Evolutionary conservation across 2,797 vertebrate species (phyloP).

Genomic region (Gephyroberyx darwinii): DNA sequence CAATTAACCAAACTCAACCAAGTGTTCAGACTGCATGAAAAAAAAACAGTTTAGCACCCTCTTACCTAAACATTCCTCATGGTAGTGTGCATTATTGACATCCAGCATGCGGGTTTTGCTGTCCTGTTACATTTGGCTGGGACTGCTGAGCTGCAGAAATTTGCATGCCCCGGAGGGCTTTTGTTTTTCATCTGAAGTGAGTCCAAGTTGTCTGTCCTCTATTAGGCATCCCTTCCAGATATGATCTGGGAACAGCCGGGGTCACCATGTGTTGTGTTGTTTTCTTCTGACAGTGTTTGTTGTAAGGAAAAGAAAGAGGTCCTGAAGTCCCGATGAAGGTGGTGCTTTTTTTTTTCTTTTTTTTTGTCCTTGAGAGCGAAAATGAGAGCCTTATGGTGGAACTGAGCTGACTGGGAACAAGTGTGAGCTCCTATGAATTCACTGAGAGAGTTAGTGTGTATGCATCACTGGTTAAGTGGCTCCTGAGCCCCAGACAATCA

Average conservation of each 20-base stretch:
- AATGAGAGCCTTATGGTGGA: constrained; percentile 56
- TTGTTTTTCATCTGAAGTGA: constrained; percentile 42
- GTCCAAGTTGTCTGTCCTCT: constrained; percentile 49
- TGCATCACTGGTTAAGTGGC: constrained; percentile 74
- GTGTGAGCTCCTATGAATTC: constrained; percentile 64
- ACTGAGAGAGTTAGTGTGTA: constrained; percentile 63
- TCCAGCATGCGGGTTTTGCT: constrained; percentile 64
- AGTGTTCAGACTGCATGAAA: constrained; percentile 8
- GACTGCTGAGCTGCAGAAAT: constrained; percentile 42
- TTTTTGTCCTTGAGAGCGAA: constrained; percentile 43
- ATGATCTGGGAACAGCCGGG: constrained; percentile 35
- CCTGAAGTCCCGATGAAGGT: constrained; percentile 30
- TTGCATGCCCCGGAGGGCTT: constrained; percentile 31
- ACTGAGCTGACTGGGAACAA: constrained; percentile 52
- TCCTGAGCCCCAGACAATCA: constrained; percentile 73
- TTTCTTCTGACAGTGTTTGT: constrained; percentile 43
- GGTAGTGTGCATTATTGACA: constrained; percentile 72
- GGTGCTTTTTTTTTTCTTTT: background rate
- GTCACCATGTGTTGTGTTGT: constrained; percentile 45
- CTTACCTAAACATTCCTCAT: constrained; percentile 75
- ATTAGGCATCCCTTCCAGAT: constrained; percentile 47
- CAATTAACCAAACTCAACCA: constrained; percentile 18
- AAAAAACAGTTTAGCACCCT: constrained; percentile 38
- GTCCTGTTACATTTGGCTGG: constrained; percentile 64
- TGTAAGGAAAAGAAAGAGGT: constrained; percentile 49